Conservation (phyloP, 92 coral and sea anemone species). For the Parazoanthus darwini region DNA sequence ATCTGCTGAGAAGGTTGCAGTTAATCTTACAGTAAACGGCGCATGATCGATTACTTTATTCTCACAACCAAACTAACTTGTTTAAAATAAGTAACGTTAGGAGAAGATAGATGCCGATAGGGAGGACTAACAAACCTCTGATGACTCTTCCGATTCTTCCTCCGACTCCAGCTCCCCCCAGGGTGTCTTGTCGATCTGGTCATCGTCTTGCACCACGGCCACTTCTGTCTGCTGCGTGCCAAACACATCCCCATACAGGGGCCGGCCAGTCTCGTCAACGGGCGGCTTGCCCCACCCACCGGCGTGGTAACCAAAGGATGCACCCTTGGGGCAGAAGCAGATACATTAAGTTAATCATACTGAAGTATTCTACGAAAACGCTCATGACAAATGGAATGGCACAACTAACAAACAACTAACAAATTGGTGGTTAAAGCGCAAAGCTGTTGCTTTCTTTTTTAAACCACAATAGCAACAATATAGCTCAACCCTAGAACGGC, state of each 20-base stretch:
- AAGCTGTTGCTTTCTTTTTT: no score
- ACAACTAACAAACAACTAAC: neutral
- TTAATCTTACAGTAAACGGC: neutral
- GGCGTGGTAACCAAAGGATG: conserved; percentile 98
- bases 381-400: neutral
- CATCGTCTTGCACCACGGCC: conserved; percentile 79
- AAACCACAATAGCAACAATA: no score
- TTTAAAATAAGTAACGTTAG: no score
- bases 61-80: neutral
- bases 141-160: conserved; percentile 87
- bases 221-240: conserved; percentile 83
- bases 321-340: conserved; percentile 59
- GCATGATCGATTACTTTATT: neutral
- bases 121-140: conserved; percentile 66
- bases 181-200: conserved; percentile 78
- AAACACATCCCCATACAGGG: conserved; percentile 97
- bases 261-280: conserved; percentile 95
- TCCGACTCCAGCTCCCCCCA: conserved; percentile 99
- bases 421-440: neutral
- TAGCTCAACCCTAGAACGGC: no score
- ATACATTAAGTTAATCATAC: neutral
- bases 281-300: conserved; percentile 99
- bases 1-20: neutral
- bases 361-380: neutral
- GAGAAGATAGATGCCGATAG: neutral